Base-by-base conservation (phyloP, 2,797 vertebrate genomes). In the Hoplostethus atlanticus region DNA sequence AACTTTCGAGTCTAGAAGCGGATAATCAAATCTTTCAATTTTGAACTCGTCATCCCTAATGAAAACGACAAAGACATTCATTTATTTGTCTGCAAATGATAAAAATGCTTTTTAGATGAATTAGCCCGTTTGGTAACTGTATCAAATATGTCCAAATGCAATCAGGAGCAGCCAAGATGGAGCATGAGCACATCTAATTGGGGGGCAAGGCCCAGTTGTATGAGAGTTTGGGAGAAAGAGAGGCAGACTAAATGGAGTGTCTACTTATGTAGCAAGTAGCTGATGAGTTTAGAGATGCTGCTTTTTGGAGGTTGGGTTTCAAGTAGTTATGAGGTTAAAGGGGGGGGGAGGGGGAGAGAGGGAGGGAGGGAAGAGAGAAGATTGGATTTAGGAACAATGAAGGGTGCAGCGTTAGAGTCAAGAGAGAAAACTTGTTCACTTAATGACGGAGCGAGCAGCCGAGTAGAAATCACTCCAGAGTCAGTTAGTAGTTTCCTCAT, bases 271-370 rank as follows among this genome's bases (percentile, higher is more conserved):
- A 46, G 52, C 6, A 56, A 9, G 36, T 56, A 44, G 34, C 16
- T 55, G 67, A 66, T 71, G 61, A 78, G 59, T 36, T 73, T 57
- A 44, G 51, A 77, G 52, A 62, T 48, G 52, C 40, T 62, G 62
- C 56, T 44, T 59, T 65, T 52, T 59, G 51, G 62, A 78, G 77
- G 64, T 83, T 66, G 55, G 58, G 74, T 82, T 85, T 84, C 75
- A 73, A 28, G 51, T 36, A 75, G 44, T 79, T 72, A 55, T 61
- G 62, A 79, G 48, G 59, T 83, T 61, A 71, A 63, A 4, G 34
- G 58, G 38, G 64, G 36, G 64, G 15, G 57, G 63, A 64, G 60
- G 16, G 13, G 54, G 0, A 1, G 12, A 44, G 65, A 48, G 65
- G 40, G 4, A 13, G 11, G 59, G 2, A 1, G 46, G 54, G 31